Percentiles rank a stretch among this genome's conserved stretches.
Conservation (phyloP, 2,797 vertebrate genomes). For the Etheostoma nigrum region DNA sequence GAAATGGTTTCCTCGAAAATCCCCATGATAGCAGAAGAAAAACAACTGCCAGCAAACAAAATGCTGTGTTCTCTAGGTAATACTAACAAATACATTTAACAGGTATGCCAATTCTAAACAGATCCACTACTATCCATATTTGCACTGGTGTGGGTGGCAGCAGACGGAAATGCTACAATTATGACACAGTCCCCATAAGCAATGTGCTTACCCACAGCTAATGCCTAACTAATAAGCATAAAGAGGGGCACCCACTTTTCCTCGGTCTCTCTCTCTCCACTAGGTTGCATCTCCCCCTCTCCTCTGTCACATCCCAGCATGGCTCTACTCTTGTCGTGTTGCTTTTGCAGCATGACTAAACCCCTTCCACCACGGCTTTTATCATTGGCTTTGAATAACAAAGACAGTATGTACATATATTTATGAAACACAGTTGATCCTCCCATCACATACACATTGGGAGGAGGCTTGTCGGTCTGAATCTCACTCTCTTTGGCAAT, state of each 20-base stretch:
- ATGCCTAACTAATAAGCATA: constrained; percentile 76
- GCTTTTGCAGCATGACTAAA: constrained; percentile 79
- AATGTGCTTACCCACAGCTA: constrained; percentile 72
- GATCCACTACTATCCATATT: constrained; percentile 70
- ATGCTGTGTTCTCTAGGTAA: constrained; percentile 63
- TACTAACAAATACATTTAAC: constrained; percentile 73
- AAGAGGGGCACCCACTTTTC: constrained; percentile 61
- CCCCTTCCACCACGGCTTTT: constrained; percentile 69
- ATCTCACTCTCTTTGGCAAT: constrained; percentile 46
- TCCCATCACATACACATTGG: constrained; percentile 65
- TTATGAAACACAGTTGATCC: constrained; percentile 73
- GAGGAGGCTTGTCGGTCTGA: constrained; percentile 55
- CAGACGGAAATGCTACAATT: constrained; percentile 69
- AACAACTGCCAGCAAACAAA: constrained; percentile 66
- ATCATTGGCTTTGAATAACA: constrained; percentile 79
- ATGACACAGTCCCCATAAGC: constrained; percentile 70
- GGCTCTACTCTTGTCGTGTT: constrained; percentile 66
- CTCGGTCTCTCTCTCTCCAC: constrained; percentile 39
- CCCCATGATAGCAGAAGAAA: constrained; percentile 48
- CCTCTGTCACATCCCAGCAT: constrained; percentile 59
- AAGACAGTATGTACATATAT: constrained; percentile 78
- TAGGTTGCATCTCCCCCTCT: constrained; percentile 49
- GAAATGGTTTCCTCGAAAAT: constrained; percentile 48
- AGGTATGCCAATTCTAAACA: constrained; percentile 78
- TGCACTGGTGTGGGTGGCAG: constrained; percentile 76